Percentiles rank a stretch among this genome's conserved stretches.
phyloP scores from a whole-genome alignment of 2,797 vertebrate species.

The Pseudopleuronectes americanus region DNA sequence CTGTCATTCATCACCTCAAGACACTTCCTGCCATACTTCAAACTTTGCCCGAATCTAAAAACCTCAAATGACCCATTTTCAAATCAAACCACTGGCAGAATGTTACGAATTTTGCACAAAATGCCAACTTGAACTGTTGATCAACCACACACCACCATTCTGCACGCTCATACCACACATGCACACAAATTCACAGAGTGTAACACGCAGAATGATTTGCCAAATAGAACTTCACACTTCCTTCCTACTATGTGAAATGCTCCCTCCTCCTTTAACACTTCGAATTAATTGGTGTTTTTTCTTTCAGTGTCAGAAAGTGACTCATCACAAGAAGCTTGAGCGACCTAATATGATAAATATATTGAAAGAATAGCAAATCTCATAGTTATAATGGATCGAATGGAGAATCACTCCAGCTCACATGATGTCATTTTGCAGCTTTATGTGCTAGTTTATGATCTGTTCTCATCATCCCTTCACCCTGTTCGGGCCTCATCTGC shows the following conservation, averaged over 20 bases:
- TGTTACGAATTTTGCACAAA: too few species aligned
- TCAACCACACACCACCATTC: background rate
- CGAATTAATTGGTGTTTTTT: background rate
- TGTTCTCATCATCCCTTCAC: background rate
- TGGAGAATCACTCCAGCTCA: background rate
- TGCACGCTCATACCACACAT: background rate
- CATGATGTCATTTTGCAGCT: too few species aligned
- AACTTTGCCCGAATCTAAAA: background rate
- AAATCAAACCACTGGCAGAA: background rate
- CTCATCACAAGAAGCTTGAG: background rate
- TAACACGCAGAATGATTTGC: conserved; percentile 8
- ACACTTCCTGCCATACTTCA: background rate
- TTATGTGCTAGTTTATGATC: background rate
- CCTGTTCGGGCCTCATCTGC: conserved; percentile 4
- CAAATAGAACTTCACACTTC: conserved; percentile 49
- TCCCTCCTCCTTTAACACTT: background rate
- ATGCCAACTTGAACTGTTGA: background rate
- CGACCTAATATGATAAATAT: background rate
- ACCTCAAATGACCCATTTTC: conserved; percentile 3
- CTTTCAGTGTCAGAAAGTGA: conserved; percentile 23
- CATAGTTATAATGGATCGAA: background rate
- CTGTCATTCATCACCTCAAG: background rate
- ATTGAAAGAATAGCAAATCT: background rate
- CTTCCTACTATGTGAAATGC: conserved; percentile 40
- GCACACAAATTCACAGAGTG: background rate